These are phyloP conservation scores for Epinotia demarniana DNA, from an alignment of 2,888 invertebrate species.

Conservation along the genomic window DNA sequence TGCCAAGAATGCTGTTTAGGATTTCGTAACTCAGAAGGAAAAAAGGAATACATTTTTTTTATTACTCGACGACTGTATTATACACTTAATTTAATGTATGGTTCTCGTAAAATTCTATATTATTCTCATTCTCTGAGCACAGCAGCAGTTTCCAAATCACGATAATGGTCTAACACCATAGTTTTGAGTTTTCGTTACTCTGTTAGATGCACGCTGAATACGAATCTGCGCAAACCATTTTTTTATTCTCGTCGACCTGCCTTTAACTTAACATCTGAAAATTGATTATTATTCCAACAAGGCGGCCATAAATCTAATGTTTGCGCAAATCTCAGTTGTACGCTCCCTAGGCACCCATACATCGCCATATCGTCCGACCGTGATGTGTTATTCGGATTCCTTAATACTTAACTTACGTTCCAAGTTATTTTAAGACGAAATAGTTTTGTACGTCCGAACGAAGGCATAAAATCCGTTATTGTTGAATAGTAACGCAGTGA, in stretches of 20 bases:
- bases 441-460: slow-evolving; percentile 1
- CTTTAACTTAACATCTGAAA: slow-evolving; percentile 43
- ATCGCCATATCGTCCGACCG: slow-evolving; percentile 67
- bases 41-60: no score
- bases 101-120: no score
- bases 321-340: slow-evolving; percentile 76
- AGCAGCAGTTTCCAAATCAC: no score
- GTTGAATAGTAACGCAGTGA: not conserved
- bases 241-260: not conserved
- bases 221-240: not conserved
- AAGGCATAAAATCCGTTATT: not conserved
- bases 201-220: not conserved
- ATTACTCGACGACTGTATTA: no score
- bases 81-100: no score
- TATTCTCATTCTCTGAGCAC: no score
- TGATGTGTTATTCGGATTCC: slow-evolving; percentile 40
- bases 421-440: slow-evolving; percentile 15
- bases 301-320: slow-evolving; percentile 76
- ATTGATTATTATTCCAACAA: slow-evolving; percentile 73
- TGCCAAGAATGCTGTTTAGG: no score
- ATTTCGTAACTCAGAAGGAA: no score
- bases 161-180: no score
- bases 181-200: no score
- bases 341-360: slow-evolving; percentile 79
- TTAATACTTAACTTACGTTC: slow-evolving; percentile 27